Evolutionary conservation across 1,140 invertebrate genomes (phyloP), one percentile per base, ranked within the genome.

Genomic region (Geopemphigus sp.): DNA sequence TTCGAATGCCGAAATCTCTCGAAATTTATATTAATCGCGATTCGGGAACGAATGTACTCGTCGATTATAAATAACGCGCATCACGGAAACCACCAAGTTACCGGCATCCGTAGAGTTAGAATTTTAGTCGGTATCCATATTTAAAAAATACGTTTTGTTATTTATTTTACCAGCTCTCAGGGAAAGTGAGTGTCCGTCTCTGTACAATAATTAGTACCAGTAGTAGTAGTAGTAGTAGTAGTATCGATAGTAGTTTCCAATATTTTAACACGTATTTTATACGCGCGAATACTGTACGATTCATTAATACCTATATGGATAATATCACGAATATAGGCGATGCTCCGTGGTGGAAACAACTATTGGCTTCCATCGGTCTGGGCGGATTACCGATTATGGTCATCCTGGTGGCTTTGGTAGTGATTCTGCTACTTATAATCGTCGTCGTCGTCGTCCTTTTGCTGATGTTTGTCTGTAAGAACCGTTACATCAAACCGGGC

Each of bases 341-440:
- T 22, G 56, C 57, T 29, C 74, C 74, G 15, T 78, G 74, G 74
- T 78, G 74, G 74, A 78, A 78, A 78, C 74, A 78, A 22, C 45
- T 78, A 1, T 50, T 78, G 57, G 57, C 26, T 14, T 5, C 57
- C n/a, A 15, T 78, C 15, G 74, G 74, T 47, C 19, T 78, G n/a
- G 74, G 74, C 22, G 74, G 74, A 19, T 78, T 54, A 24, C 56
- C 57, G 24, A 39, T 78, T n/a, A 45, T 61, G 32, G 22, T 78
- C 0, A 57, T 61, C 14, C 19, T 78, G 57, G 74, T 29, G 32
- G 39, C 22, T 0, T 29, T 78, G 22, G 39, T 47, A 17, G 32
- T 61, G n/a, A 61, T 72, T 17, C 19, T 72, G 17, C 3, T 72
- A n/a, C 68, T 72, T 1, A 54, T 78, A 14, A 39, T 78, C 39